Percentiles rank a stretch among this genome's conserved stretches.
Evolutionary conservation across 2,797 vertebrate species (phyloP).

Genomic region (Lacerta agilis): DNA sequence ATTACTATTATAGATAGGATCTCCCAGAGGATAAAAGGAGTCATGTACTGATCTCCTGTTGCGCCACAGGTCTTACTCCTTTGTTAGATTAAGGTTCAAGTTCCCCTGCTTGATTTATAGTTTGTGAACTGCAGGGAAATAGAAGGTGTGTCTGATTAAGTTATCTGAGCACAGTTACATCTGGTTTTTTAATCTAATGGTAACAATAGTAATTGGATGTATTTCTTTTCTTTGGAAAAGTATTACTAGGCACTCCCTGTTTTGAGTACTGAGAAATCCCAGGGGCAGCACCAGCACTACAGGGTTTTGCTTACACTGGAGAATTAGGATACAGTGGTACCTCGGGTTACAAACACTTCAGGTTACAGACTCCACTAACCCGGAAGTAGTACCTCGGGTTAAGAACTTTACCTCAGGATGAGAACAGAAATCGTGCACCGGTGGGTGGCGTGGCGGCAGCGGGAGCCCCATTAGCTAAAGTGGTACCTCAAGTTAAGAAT

Average conservation of each 20-base stretch:
- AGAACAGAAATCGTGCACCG: no score
- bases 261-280: not conserved
- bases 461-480: no score
- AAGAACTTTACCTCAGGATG: no score
- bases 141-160: conserved; percentile 6
- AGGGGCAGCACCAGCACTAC: not conserved
- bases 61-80: conserved; percentile 43
- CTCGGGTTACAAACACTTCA: not conserved
- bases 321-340: no score
- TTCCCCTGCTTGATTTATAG: not conserved
- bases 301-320: not conserved
- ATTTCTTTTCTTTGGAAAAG: conserved; percentile 10
- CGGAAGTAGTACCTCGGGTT: no score
- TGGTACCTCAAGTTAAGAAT: no score
- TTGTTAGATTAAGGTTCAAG: conserved; percentile 29
- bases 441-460: rapidly evolving
- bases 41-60: not conserved
- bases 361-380: no score
- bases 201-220: conserved; percentile 20
- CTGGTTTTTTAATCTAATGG: conserved; percentile 51
- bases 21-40: conserved; percentile 43
- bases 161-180: conserved; percentile 33
- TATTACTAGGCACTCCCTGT: not conserved
- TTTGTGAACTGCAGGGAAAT: conserved; percentile 29
- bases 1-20: conserved; percentile 24